Evolutionary conservation across 2,797 vertebrate genomes (phyloP), one percentile per base, ranked within the genome.

Genomic region (Crypturellus tataupa): DNA sequence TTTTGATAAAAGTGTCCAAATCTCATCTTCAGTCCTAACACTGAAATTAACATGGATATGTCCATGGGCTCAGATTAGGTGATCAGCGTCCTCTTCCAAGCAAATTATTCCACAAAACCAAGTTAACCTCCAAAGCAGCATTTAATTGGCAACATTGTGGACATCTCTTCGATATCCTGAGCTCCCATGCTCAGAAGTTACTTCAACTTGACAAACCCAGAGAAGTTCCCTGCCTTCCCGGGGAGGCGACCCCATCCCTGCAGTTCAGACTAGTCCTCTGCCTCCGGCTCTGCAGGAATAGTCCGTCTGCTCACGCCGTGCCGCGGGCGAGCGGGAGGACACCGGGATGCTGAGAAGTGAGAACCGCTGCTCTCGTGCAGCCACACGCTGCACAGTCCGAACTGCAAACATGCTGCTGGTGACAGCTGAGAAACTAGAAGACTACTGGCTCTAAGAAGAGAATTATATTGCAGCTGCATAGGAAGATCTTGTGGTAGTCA

Each of bases 51-150:
- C 46, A 90, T 46, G 1, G 5, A 14, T 19, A 51, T 79, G 90
- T 94, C 77, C 59, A 91, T 44, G 14, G 70, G 37, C 31, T 91
- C 55, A 31, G 59, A 76, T 76, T 84, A 81, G 39, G 42, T 47
- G 73, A 84, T n/a, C 70, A 90, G n/a, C 24, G 85, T 39, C 40
- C 21, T 79, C 86, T 94, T 86, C 47, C 53, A 81, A 37, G 59
- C 19, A 84, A 91, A 92, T 4, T 87, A 16, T 78, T 89, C 77
- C n/a, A 78, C 46, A 91, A 86, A 88, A 78, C 51, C 19, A 86
- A 5, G 55, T 20, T 44, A 62, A 84, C 88, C n/a, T 91, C 67
- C 51, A 53, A 86, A 92, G 39, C 7, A 77, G 2, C 19, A 77
- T 82, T 78, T 10, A 64, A 77, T 75, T 10, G 55, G 17, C 55